Percentiles rank a stretch among this genome's conserved stretches.
Evolutionary conservation across 2,797 vertebrate species (phyloP).

Genomic region (Gymnopithys bicolor): DNA sequence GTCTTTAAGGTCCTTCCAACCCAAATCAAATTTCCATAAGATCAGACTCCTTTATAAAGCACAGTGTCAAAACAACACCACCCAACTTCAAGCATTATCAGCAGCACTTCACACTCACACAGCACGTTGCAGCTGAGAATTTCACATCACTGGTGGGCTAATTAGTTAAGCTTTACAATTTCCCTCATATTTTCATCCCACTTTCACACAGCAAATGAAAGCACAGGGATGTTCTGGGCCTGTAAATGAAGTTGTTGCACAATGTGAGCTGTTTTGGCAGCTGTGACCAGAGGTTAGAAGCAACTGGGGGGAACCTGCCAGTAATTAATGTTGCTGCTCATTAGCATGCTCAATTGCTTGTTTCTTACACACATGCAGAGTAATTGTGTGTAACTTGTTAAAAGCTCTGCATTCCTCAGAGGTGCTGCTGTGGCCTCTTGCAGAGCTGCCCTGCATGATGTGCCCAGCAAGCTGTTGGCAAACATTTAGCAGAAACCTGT

Average conservation of each 20-base stretch:
- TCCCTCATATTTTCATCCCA: not conserved
- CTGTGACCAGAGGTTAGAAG: not conserved
- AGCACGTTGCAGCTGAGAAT: not conserved
- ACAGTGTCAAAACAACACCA: not conserved
- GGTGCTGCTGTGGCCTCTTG: not conserved
- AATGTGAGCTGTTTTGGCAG: not conserved
- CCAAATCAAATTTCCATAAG: not conserved
- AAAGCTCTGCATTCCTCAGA: not conserved
- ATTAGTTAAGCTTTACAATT: not conserved
- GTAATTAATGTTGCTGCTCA: not conserved
- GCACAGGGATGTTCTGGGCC: not conserved
- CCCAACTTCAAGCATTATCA: not conserved
- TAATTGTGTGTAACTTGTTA: not conserved
- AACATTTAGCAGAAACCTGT: not conserved
- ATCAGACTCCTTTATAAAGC: not conserved
- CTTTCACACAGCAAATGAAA: not conserved
- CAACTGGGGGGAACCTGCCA: not conserved
- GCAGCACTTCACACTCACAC: not conserved
- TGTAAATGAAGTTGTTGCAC: not conserved
- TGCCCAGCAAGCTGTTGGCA: not conserved
- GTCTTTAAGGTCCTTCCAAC: not conserved
- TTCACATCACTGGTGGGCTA: not conserved
- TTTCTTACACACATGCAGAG: not conserved
- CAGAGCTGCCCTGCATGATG: not conserved
- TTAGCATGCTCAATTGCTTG: accelerated